These are phyloP conservation scores for Agrotis ipsilon DNA, from an alignment of 2,888 invertebrate species.

Conservation along the genomic window DNA sequence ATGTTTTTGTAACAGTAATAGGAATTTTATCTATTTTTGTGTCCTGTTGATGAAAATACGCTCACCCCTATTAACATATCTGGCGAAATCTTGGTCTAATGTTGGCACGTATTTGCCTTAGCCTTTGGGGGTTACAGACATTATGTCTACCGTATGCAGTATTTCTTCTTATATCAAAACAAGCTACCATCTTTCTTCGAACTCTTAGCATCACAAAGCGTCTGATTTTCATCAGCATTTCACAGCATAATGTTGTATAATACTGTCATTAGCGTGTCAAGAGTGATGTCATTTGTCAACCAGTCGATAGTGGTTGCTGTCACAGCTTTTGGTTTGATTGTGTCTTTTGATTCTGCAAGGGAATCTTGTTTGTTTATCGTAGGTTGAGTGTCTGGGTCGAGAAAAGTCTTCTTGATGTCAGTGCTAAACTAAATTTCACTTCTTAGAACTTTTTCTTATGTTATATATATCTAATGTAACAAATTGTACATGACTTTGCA, in stretches of 20 bases:
- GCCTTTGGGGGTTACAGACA: too few species aligned
- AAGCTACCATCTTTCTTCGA: slow-evolving; percentile 18
- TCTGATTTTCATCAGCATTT: slow-evolving; percentile 54
- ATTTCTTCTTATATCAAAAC: background rate
- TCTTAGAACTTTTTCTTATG: background rate
- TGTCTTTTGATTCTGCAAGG: slow-evolving; percentile 41
- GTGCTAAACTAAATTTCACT: background rate
- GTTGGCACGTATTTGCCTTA: too few species aligned
- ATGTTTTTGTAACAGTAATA: too few species aligned
- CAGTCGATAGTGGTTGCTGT: slow-evolving; percentile 46
- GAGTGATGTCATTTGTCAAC: slow-evolving; percentile 64
- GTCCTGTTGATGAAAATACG: too few species aligned
- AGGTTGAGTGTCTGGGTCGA: background rate
- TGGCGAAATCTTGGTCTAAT: too few species aligned
- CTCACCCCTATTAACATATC: too few species aligned
- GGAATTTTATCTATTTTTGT: too few species aligned
- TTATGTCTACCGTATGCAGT: background rate
- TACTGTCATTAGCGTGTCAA: slow-evolving; percentile 65
- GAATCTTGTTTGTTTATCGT: slow-evolving; percentile 13
- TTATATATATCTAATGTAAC: background rate
- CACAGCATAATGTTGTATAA: slow-evolving; percentile 65
- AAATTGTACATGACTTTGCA: too few species aligned
- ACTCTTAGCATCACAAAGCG: slow-evolving; percentile 53
- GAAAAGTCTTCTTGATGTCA: background rate
- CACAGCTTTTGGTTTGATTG: slow-evolving; percentile 66